These are phyloP conservation scores for Hormaphis cornu DNA, from an alignment of 1,140 invertebrate species.

Conservation along the genomic window DNA sequence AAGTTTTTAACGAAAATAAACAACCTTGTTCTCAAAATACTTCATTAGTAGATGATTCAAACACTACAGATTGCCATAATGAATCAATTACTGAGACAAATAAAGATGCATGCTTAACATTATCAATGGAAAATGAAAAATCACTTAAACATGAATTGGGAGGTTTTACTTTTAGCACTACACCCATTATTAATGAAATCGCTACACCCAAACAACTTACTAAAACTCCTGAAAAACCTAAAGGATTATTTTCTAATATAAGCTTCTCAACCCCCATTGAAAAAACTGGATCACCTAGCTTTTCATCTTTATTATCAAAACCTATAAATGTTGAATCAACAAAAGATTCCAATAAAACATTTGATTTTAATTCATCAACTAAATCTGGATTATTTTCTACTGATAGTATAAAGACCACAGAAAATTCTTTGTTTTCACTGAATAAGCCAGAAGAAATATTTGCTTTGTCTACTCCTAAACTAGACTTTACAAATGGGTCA, in stretches of 20 bases:
- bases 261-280: not conserved
- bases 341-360: not conserved
- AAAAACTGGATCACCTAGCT: not conserved
- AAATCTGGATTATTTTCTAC: not conserved
- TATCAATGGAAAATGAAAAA: conserved; percentile 22
- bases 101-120: not conserved
- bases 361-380: not conserved
- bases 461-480: conserved; percentile 34
- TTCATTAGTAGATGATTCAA: conserved; percentile 7
- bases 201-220: conserved; percentile 40
- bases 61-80: not conserved
- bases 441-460: conserved; percentile 37
- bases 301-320: not conserved
- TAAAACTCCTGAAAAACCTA: conserved; percentile 44
- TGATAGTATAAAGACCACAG: not conserved
- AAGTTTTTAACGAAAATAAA: conserved; percentile 50
- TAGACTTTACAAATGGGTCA: conserved; percentile 38
- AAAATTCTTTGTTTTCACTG: conserved; percentile 1
- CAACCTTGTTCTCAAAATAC: conserved; percentile 10
- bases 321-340: not conserved
- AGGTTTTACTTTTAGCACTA: conserved; percentile 60
- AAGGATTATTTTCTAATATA: conserved; percentile 33
- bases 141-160: conserved; percentile 44
- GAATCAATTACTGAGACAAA: not conserved
- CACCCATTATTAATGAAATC: conserved; percentile 46